Base-by-base conservation (phyloP, 2,113 vertebrate species). In the Epinephelus cyanopodus region DNA sequence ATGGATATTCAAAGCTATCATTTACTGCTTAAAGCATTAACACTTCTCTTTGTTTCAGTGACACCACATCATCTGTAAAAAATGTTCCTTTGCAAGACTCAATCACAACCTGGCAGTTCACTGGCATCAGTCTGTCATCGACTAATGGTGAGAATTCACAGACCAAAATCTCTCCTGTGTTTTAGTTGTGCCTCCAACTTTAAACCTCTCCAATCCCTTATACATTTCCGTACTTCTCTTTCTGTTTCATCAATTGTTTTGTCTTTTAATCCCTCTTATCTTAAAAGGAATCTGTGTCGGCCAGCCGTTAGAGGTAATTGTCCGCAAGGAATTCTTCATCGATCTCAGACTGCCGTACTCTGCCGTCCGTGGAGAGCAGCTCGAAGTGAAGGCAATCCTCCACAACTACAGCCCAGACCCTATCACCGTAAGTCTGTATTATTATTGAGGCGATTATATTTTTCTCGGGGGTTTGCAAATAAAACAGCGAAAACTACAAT, bases 91-190 rank as follows among this genome's bases (percentile, higher is more conserved):
- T 99, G 77, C 95, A 94, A 84, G 97, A 98, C 58, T 97, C 97
- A 50, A 97, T 98, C 90, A 98, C 97, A 61, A 98, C 97, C 0
- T 98, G 97, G 98, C 94, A 97, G 87, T 90, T 99, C 3, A 94
- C 95, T 82, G 97, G 97, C 0, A 92, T 99, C 65, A 97, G 98
- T 85, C 25, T 98, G 61, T 96, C 97, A 0, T 79, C 82, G n/a
- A 92, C 85, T 18, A 45, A 89, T 1, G 94, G 95, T 94, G 74
- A 89, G 67, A 25, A 66, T 2, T 42, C 12, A 5, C 10, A 37
- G 19, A 52, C 21, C 9, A 10, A 8, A 53, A 54, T 4, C 12
- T 69, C 0, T n/a, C 0, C 65, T 19, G 3, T 45, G 10, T 29
- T 60, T n/a, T 6, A 45, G 1, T 45, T 50, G 15, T 18, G 15